Base-by-base conservation (phyloP, 2,888 invertebrate species). In the Prosapia bicincta region DNA sequence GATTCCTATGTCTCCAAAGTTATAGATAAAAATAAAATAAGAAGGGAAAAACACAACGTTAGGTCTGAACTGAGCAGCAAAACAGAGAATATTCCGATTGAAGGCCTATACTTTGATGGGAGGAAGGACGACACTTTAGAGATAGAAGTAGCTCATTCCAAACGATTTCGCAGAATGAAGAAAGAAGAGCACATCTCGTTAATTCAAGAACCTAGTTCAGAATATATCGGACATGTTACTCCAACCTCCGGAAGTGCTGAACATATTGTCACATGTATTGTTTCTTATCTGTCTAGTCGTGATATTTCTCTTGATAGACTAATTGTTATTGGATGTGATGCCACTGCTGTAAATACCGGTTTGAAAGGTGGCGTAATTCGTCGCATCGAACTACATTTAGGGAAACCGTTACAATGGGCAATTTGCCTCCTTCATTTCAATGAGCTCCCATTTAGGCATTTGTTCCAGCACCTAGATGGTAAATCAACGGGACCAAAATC, bases 321-420 rank as follows among this genome's bases (percentile, higher is more conserved):
- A n/a, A n/a, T n/a, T n/a, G n/a, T n/a, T n/a, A n/a, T n/a, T n/a
- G n/a, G n/a, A n/a, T n/a, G n/a, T n/a, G n/a, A n/a, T 70, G 69
- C 69, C 54, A 74, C 74, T n/a, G 26, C 20, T 43, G 69, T 66
- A 9, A 74, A 74, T 26, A 74, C 69, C 20, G 69, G 43, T 26
- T 74, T 68, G 73, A 74, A 68, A 28, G 43, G 73, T 74, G 73
- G 43, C 68, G 69, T 26, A 43, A 74, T 74, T 26, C 68, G 73
- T 43, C 69, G 68, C 26, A 38, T 74, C 25, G 73, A 74, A 74
- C 3, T 65, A 20, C 69, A 74, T 66, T 28, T 74, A 32, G 66
- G 69, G 20, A 54, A 30, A 24, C 69, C 74, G 10, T 66, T 74
- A 9, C 69, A 74, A 66, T 74, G 74, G 74, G 69, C n/a, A n/a